These are phyloP conservation scores for Tenebrosternarchus preto DNA, from an alignment of 2,113 vertebrate species.

Conservation along the genomic window DNA sequence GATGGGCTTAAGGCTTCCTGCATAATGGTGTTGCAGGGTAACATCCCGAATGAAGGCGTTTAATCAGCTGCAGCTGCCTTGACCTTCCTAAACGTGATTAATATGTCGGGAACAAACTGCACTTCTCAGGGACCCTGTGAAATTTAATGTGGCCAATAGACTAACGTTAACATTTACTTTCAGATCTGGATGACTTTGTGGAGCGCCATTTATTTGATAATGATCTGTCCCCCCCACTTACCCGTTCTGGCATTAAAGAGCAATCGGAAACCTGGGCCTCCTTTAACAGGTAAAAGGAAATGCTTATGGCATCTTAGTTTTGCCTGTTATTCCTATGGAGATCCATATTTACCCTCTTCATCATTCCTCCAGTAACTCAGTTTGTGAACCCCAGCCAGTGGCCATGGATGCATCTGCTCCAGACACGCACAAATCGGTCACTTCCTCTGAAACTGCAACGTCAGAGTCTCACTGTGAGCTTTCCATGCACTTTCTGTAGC, in stretches of 20 bases:
- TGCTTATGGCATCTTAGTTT: neutral
- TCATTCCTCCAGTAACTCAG: slow-evolving; percentile 58
- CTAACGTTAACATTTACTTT: slow-evolving; percentile 3
- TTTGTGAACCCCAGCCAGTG: slow-evolving; percentile 4
- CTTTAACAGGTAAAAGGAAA: slow-evolving; percentile 60
- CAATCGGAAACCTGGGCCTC: slow-evolving; percentile 47
- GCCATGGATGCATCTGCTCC: slow-evolving; percentile 40
- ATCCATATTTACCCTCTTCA: neutral
- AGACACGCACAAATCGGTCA: slow-evolving; percentile 59
- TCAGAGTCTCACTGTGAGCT: slow-evolving; percentile 75
- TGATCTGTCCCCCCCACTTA: slow-evolving; percentile 61
- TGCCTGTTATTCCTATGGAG: neutral
- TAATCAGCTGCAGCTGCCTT: too few species aligned
- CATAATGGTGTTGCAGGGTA: too few species aligned
- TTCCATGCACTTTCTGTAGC: neutral
- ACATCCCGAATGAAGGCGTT: too few species aligned
- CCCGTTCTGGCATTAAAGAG: slow-evolving; percentile 64
- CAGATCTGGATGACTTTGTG: slow-evolving; percentile 74
- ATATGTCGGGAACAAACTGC: too few species aligned
- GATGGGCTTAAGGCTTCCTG: too few species aligned
- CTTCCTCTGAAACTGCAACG: slow-evolving; percentile 65
- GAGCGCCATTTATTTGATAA: slow-evolving; percentile 70
- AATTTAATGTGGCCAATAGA: too few species aligned
- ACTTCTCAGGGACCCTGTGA: too few species aligned
- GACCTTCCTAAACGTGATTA: too few species aligned